Base-by-base conservation (phyloP, 2,888 invertebrate genomes). In the Sthenelais limicola region DNA sequence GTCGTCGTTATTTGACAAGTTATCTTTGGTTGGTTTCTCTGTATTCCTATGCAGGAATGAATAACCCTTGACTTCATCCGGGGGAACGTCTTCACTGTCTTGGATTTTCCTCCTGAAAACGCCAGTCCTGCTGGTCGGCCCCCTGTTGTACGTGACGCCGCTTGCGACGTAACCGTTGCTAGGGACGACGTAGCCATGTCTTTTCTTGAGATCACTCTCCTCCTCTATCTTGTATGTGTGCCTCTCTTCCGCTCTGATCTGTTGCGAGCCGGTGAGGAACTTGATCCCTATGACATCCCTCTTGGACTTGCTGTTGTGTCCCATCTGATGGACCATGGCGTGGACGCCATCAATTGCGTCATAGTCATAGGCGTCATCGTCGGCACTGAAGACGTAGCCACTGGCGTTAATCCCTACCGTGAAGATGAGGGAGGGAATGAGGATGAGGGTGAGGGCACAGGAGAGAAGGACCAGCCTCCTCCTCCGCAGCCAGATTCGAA, bases 321-420 rank as follows among this genome's bases (percentile, higher is more conserved):
- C 18, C 49, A 68, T 51, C 33, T 48, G 51, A 18, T 51, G 68
- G 48, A 68, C 68, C 1, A 48, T 18, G 4, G 51, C 68, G 24
- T 33, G 49, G 2, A 51, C 52, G n/a, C 49, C 68, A 33, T 68
- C 68, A 24, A 51, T 52, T 18, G 49, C 51, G 33, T 51, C 51
- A 33, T 68, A 48, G 33, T 68, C 49, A 33, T 51, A 51, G 30
- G 52, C 52, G 51, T 68, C 68, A 24, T 68, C 49, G 51, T 68
- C 68, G 21, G 49, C 33, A 9, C 21, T 12, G 33, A 15, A 15
- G 28, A 51, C 21, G 21, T 49, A 33, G 0, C 28, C 68, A 26
- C 35, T 49, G 21, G 35, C 52, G 24, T 49, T 48, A 7, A 33
- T 30, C 32, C 28, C 43, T 9, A 43, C 56, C 4, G 30, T 21